These are phyloP conservation scores for Tribolium freemani DNA, from an alignment of 2,888 invertebrate species.

Conservation along the genomic window DNA sequence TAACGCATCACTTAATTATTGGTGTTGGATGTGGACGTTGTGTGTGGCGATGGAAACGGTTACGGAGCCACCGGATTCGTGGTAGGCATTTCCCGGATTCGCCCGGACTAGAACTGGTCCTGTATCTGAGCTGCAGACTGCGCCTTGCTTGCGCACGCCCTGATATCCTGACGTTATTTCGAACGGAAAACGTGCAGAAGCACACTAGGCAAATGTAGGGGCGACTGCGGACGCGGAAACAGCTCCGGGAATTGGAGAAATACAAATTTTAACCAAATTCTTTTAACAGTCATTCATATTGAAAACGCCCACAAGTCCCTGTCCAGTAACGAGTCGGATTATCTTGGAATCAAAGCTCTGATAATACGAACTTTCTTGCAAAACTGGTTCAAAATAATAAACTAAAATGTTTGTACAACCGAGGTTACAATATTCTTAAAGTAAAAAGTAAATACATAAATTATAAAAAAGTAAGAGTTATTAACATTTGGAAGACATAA, in stretches of 20 bases:
- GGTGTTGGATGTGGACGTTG: conserved; percentile 33
- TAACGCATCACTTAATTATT: conserved; percentile 24
- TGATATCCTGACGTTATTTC: conserved; percentile 1
- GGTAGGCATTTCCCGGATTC: conserved; percentile 59
- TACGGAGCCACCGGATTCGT: conserved; percentile 30
- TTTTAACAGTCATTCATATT: too few species aligned
- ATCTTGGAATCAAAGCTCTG: too few species aligned
- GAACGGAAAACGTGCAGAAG: conserved; percentile 27
- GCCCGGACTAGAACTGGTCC: conserved; percentile 60
- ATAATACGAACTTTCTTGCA: too few species aligned
- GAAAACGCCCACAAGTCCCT: too few species aligned
- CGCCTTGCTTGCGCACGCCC: conserved; percentile 56
- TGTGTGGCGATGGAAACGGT: conserved; percentile 4
- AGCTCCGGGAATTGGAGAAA: not conserved
- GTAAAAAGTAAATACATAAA: too few species aligned
- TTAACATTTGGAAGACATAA: too few species aligned
- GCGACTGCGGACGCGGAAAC: conserved; percentile 4
- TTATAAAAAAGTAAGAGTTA: too few species aligned
- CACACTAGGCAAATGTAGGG: conserved; percentile 1
- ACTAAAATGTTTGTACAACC: too few species aligned
- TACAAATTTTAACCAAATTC: too few species aligned
- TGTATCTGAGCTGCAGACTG: conserved; percentile 60
- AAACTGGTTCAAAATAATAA: too few species aligned
- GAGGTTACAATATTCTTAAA: too few species aligned
- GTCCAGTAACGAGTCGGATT: too few species aligned